Evolutionary conservation across 2,888 invertebrate genomes (phyloP), one percentile per base, ranked within the genome.

Genomic region (Deilephila porcellus): DNA sequence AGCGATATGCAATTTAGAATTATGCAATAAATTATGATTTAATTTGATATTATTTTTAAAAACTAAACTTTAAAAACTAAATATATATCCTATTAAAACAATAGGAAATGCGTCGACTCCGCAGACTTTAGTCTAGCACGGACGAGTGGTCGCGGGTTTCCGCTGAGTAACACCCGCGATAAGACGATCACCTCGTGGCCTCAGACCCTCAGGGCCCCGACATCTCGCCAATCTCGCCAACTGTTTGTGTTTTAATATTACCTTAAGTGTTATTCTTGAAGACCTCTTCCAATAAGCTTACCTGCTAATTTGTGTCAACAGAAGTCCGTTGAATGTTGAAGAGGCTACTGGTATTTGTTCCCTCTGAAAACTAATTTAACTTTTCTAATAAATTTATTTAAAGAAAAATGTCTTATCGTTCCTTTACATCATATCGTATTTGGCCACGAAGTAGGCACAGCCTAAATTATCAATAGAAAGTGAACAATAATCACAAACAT

Each of bases 201-300:
- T 79, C 81, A 78, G 77, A 77, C 81, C 79, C 73, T 78, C 78
- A 76, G 77, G 79, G 78, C 76, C 79, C 79, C 78, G 45, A 79
- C 78, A 78, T 73, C 81, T 80, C 80, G 82, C 80, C 78, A 76
- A 82, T 82, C 85, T 86, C 83, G 79, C 79, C 83, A 87, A 89
- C 91, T 90, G 91, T 93, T 93, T 91, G 91, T 90, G 91, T 93
- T 94, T 94, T 93, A 94, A 94, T 94, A 93, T 93, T 87, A 90
- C 86, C 88, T 92, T 91, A 92, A 94, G 93, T 92, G 92, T 90
- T 93, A 92, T 93, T 85, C 89, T 67, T 90, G 90, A 91, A 93
- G 92, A 91, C 87, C 85, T 91, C 89, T 84, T 85, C 83, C 78
- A 81, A 87, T 89, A 92, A 93, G 92, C 45, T 64, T 64, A n/a